Percentiles rank a stretch among this genome's conserved stretches.
Conservation (phyloP, 2,797 vertebrate species). For the Limnodromus scolopaceus region DNA sequence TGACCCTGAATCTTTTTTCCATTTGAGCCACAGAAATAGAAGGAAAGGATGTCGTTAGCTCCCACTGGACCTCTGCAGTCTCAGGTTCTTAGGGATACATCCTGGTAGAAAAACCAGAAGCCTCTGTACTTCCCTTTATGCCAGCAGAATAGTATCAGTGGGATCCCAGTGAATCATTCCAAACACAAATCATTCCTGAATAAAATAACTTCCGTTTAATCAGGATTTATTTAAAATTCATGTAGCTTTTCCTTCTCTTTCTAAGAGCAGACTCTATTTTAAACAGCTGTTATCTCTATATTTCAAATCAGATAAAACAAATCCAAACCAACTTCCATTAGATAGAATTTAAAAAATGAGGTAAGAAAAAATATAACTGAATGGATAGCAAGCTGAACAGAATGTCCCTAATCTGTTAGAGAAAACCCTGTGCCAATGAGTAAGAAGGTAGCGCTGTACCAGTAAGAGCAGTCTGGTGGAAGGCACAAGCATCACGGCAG, state of each 20-base stretch:
- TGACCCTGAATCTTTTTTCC: not conserved
- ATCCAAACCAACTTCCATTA: not conserved
- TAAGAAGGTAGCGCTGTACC: not conserved
- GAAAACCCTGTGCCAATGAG: not conserved
- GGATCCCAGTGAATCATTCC: not conserved
- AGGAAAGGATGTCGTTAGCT: not conserved
- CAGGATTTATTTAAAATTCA: constrained; percentile 12
- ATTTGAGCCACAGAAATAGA: not conserved
- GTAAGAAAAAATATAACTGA: not conserved
- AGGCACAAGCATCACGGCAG: not conserved
- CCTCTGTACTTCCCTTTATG: not conserved
- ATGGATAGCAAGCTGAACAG: not conserved
- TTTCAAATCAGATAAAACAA: constrained; percentile 16
- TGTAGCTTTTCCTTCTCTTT: not conserved
- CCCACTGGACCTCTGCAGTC: not conserved
- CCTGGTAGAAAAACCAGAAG: not conserved
- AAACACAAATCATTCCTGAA: not conserved
- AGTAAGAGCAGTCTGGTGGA: not conserved
- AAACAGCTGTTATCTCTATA: not conserved
- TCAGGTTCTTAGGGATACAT: not conserved
- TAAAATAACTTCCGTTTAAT: not conserved
- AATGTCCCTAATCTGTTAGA: not conserved
- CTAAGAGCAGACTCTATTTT: not conserved
- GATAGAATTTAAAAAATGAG: not conserved
- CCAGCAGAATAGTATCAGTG: not conserved